Evolutionary conservation across 2,113 vertebrate species (phyloP).

Genomic region (Grus americana): DNA sequence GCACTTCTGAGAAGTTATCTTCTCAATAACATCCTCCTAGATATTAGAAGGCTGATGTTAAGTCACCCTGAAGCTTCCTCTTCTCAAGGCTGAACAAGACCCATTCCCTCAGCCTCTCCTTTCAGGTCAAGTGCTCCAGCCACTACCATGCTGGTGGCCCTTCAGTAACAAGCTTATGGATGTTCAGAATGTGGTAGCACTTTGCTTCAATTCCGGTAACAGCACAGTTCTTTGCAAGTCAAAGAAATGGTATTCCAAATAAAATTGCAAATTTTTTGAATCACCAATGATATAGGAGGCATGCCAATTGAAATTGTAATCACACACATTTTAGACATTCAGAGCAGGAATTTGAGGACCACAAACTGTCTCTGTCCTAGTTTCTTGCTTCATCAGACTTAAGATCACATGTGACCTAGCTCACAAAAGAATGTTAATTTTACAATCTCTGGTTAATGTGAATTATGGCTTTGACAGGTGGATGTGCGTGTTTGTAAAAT

Average conservation of each 20-base stretch:
- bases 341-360: background rate
- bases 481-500: slow-evolving; percentile 6
- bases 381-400: background rate
- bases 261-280: background rate
- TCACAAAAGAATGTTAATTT: background rate
- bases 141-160: background rate
- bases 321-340: background rate
- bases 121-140: background rate
- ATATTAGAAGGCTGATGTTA: background rate
- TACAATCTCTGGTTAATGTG: background rate
- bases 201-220: background rate
- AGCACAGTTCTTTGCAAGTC: background rate
- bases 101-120: background rate
- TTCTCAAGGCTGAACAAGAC: background rate
- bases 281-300: background rate
- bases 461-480: slow-evolving; percentile 11
- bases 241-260: background rate
- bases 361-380: background rate
- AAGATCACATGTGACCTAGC: background rate
- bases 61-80: background rate
- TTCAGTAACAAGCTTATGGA: background rate
- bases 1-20: background rate
- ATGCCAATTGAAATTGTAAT: background rate
- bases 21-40: background rate
- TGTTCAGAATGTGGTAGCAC: background rate